phyloP scores from a whole-genome alignment of 2,888 invertebrate genomes.

The Galeopsomyia nigrocyanea region DNA sequence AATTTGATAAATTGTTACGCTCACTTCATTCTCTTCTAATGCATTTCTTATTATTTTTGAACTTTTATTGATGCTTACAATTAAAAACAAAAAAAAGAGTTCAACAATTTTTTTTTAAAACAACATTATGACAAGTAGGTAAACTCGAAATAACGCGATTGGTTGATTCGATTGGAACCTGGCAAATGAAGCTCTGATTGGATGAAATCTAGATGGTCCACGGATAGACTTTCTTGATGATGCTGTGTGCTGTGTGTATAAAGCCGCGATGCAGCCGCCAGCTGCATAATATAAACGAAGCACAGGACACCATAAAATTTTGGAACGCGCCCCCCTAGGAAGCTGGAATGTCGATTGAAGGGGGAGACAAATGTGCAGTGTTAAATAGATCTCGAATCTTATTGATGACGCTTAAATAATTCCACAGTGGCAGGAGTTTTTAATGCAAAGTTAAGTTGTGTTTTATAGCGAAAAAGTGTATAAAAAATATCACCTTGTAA shows the following conservation, averaged over 20 bases:
- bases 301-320: constrained; percentile 31
- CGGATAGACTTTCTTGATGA: constrained; percentile 10
- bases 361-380: neutral
- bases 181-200: constrained; percentile 17
- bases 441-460: neutral
- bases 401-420: no score
- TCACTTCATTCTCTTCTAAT: no score
- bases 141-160: constrained; percentile 13
- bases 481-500: constrained; percentile 13
- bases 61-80: no score
- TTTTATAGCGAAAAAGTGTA: constrained; percentile 10
- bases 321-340: constrained; percentile 32
- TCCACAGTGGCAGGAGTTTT: neutral
- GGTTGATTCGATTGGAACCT: constrained; percentile 14
- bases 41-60: no score
- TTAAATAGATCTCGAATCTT: no score
- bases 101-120: no score
- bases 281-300: constrained; percentile 43
- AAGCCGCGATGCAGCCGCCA: constrained; percentile 28
- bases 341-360: constrained; percentile 8
- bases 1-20: no score
- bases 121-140: no score
- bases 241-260: neutral
- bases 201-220: constrained; percentile 3
- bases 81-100: no score